Base-by-base conservation (phyloP, 2,888 invertebrate species). In the Dryocosmus kuriphilus region DNA sequence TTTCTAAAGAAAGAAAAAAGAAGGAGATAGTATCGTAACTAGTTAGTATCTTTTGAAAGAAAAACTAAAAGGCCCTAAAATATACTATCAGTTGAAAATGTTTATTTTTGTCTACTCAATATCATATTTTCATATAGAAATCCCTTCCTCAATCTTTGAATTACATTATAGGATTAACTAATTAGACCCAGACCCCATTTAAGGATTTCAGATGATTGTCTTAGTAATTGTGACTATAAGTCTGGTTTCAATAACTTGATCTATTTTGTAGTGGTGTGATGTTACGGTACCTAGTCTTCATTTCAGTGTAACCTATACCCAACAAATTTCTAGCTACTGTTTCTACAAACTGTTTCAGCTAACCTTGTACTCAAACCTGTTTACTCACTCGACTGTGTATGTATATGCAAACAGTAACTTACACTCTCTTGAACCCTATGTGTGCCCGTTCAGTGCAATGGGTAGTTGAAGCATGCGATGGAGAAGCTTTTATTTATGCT, bases 321-420 rank as follows among this genome's bases (percentile, higher is more conserved):
- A 41, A 67, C 46, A 41, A 27, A 67, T 67, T 67, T 67, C 67
- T 67, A 16, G 38, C 46, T 46, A 46, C 11, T 51, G 67, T 46
- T 27, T 67, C 46, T 41, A 46, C 67, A 67, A 67, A 67, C 67
- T 67, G 65, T 65, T 65, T 22, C 65, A 22, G 35, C 14, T 38
- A 65, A 65, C 16, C 65, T 24, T 35, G n/a, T 51, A 35, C 46
- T 41, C 46, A 41, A 24, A 46, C 19, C 27, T 41, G 67, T 67
- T 51, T 67, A n/a, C 46, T 67, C 30, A 27, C 67, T 67, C 46
- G 46, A 67, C 41, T 67, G 27, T 65, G 24, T 24, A 46, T 67
- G 46, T 27, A 27, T 67, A 27, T 46, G 65, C 38, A 38, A 35
- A 63, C 35, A 38, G 63, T 19, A 65, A 38, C 65, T 22, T 41